Evolutionary conservation across 2,888 invertebrate genomes (phyloP), one percentile per base, ranked within the genome.

Genomic region (Hemistola chrysoprasaria): DNA sequence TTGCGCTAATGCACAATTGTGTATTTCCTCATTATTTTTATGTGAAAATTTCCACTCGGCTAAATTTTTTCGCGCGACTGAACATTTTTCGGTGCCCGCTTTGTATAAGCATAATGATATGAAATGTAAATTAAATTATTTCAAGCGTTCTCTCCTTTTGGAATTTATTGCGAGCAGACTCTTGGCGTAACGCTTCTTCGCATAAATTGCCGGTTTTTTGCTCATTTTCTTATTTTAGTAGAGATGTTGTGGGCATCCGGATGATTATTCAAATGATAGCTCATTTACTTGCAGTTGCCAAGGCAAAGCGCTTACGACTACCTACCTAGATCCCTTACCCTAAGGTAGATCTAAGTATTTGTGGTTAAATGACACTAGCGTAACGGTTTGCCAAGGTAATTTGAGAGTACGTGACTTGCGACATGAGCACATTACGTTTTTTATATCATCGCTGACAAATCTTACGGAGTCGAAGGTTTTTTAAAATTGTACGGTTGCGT

Each of bases 81-180:
- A 50, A 46, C 50, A 41, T 42, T 41, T 49, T 50, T 36, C 26
- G 44, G 33, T 27, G 21, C 37, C 27, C 9, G 43, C 51, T 50
- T 36, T 44, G 26, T 43, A 34, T 41, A 44, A 45, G 46, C 42
- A 47, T 52, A 50, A 50, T 56, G 49, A 46, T 50, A 53, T 49
- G 49, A 53, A 56, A 55, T 50, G 55, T 49, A 56, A 56, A 53
- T 53, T 50, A 49, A 53, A 53, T 53, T 56, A 56, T 49, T 53
- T 49, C 47, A 43, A 45, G 43, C 48, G 41, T 50, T 48, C 48
- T 43, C 47, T 31, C 16, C 16, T 53, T 48, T 47, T 30, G 32
- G 38, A 47, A 53, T 53, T 53, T 53, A 53, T 48, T 41, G 50
- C 46, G 34, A 30, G 34, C 30, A 52, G 46, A 41, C 40, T 35